phyloP scores from a whole-genome alignment of 2,797 vertebrate species.

The Podargus strigoides region DNA sequence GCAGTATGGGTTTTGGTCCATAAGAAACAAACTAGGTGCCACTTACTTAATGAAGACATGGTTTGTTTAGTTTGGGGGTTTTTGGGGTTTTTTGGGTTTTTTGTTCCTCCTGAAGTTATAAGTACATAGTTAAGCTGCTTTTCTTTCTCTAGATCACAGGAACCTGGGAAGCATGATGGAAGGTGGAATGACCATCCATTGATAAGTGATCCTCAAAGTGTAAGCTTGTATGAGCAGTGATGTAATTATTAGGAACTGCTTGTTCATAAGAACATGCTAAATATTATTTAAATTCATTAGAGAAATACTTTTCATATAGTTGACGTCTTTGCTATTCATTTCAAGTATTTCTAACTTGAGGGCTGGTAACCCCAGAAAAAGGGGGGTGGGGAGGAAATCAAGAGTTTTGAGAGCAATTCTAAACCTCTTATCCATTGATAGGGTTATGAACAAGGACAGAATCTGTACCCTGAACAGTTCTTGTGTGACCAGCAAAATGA shows the following conservation, averaged over 20 bases:
- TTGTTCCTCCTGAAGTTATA: not conserved
- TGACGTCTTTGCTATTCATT: not conserved
- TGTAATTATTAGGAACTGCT: not conserved
- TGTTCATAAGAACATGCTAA: not conserved
- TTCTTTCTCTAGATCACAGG: slow-evolving; percentile 66
- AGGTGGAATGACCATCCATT: slow-evolving; percentile 75
- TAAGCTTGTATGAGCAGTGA: slow-evolving; percentile 38
- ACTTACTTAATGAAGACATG: not conserved
- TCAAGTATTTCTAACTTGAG: not conserved
- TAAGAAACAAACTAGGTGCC: not conserved
- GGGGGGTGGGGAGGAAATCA: not conserved
- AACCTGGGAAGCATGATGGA: slow-evolving; percentile 69
- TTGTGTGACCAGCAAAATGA: slow-evolving; percentile 66
- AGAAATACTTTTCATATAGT: not conserved
- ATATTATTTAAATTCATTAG: not conserved
- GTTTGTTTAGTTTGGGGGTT: not conserved
- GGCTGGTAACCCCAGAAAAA: not conserved
- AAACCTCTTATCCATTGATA: slow-evolving; percentile 30
- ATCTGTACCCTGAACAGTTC: slow-evolving; percentile 67
- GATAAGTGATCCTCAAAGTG: slow-evolving; percentile 72
- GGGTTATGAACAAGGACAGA: slow-evolving; percentile 68
- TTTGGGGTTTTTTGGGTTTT: not conserved
- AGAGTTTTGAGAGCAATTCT: not conserved
- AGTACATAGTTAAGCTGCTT: not conserved
- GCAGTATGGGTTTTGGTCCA: not conserved